Evolutionary conservation across 53 echinoderm and acorn worm species (phyloP).

Genomic region (Crossaster papposus): DNA sequence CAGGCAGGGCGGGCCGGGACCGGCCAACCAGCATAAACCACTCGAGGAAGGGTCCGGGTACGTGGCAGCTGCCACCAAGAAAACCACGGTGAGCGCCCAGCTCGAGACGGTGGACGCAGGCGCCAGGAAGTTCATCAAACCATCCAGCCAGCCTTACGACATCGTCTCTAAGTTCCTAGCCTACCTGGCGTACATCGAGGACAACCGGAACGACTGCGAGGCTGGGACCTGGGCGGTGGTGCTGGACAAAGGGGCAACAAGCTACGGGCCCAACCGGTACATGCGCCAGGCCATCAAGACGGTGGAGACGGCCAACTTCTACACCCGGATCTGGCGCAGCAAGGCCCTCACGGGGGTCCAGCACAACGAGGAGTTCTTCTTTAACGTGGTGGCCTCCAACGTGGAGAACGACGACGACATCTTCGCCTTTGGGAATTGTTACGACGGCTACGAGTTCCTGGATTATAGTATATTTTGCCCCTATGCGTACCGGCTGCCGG

Average conservation of each 20-base stretch:
- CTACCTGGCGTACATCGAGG: slow-evolving; percentile 75
- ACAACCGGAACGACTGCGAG: slow-evolving; percentile 74
- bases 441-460: slow-evolving; percentile 74
- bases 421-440: slow-evolving; percentile 95
- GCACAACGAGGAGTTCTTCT: slow-evolving; percentile 88
- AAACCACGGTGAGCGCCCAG: neutral
- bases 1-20: neutral
- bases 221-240: slow-evolving; percentile 77
- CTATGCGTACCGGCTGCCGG: slow-evolving; percentile 80
- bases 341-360: slow-evolving; percentile 67
- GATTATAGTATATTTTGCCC: slow-evolving; percentile 88
- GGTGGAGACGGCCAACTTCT: slow-evolving; percentile 87
- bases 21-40: neutral
- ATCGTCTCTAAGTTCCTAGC: slow-evolving; percentile 77
- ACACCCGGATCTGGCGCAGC: slow-evolving; percentile 89
- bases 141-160: slow-evolving; percentile 40
- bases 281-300: slow-evolving; percentile 82
- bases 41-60: neutral
- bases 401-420: slow-evolving; percentile 90
- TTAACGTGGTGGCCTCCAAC: slow-evolving; percentile 81
- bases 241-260: slow-evolving; percentile 74
- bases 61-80: neutral
- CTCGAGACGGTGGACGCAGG: neutral
- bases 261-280: slow-evolving; percentile 85
- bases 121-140: neutral